Percentiles rank a stretch among this genome's conserved stretches.
Conservation (phyloP, 2,888 invertebrate genomes). For the Celastrina argiolus region DNA sequence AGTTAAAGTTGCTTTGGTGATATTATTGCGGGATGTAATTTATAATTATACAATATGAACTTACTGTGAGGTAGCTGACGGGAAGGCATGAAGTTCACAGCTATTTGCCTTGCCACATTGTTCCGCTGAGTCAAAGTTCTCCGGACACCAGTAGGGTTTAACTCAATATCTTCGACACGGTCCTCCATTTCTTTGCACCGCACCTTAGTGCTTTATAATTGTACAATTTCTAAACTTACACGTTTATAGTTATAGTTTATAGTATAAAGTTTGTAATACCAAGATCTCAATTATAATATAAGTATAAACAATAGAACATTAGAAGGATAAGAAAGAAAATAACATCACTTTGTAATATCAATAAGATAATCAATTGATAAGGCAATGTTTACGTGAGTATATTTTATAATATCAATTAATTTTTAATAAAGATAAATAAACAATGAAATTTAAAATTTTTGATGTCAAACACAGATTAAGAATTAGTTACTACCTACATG, state of each 20-base stretch:
- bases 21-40: no score
- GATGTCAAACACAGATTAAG: no score
- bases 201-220: neutral
- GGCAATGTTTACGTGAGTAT: neutral
- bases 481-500: no score
- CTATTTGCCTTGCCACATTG: constrained; percentile 61
- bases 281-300: neutral
- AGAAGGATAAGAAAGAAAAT: neutral
- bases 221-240: neutral
- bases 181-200: constrained; percentile 37
- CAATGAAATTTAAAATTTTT: no score
- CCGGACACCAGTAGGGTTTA: constrained; percentile 44
- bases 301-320: neutral
- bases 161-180: constrained; percentile 45
- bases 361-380: constrained; percentile 1
- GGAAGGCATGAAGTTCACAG: constrained; percentile 71
- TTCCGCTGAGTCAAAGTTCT: constrained; percentile 51
- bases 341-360: neutral
- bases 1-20: no score
- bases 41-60: no score
- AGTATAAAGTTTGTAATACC: neutral
- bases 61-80: constrained; percentile 62
- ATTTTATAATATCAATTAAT: neutral
- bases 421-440: neutral
- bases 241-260: neutral